phyloP scores from a whole-genome alignment of 2,888 invertebrate species.

The Nebria salina region DNA sequence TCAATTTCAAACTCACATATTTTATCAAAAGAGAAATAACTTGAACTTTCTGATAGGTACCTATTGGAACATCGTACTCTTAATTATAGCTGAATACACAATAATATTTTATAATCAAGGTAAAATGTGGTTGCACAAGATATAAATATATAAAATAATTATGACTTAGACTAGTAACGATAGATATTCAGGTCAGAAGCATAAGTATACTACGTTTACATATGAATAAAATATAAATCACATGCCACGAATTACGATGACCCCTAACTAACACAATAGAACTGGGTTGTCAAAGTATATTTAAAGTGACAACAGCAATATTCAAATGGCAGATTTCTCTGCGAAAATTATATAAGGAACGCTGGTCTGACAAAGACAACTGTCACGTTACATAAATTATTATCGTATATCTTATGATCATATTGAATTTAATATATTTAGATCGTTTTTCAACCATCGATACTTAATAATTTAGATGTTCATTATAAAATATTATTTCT shows the following conservation, averaged over 20 bases:
- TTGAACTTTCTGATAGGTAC: not conserved
- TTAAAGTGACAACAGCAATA: no score
- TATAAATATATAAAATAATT: not conserved
- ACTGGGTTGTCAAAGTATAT: no score
- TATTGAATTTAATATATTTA: no score
- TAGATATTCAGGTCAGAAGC: not conserved
- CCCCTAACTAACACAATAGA: no score
- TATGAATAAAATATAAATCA: not conserved
- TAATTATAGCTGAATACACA: not conserved
- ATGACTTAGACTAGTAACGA: not conserved
- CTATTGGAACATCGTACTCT: not conserved
- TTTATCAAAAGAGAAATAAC: not conserved
- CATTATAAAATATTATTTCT: no score
- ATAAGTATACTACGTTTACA: not conserved
- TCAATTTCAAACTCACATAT: constrained; percentile 20
- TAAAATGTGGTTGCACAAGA: not conserved
- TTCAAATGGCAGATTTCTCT: no score
- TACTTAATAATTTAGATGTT: no score
- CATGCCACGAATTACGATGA: not conserved
- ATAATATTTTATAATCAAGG: not conserved
- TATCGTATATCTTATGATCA: no score
- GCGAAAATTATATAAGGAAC: no score
- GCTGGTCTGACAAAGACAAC: no score
- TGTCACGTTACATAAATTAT: no score
- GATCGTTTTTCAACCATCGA: no score